Base-by-base conservation (phyloP, 2,888 invertebrate species). In the Linnaemya tessellans region DNA sequence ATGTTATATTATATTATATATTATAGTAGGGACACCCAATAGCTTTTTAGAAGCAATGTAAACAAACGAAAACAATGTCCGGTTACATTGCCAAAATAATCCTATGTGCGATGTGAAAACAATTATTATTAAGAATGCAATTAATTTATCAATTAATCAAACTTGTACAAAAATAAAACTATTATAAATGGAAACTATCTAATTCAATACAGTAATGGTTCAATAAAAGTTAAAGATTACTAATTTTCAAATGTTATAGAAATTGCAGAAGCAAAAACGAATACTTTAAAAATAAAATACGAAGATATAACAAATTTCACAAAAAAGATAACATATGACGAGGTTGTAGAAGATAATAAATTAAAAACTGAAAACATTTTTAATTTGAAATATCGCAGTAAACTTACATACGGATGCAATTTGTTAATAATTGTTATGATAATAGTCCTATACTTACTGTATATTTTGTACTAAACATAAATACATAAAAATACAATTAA, bases 61-160 rank as follows among this genome's bases (percentile, higher is more conserved):
- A n/a, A n/a, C n/a, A n/a, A n/a, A n/a, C n/a, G n/a, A n/a, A n/a
- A n/a, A n/a, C n/a, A n/a, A n/a, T n/a, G n/a, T n/a, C n/a, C n/a
- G n/a, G n/a, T n/a, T n/a, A n/a, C n/a, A n/a, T n/a, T n/a, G n/a
- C n/a, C n/a, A n/a, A n/a, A n/a, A n/a, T n/a, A n/a, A n/a, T n/a
- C n/a, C n/a, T n/a, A n/a, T n/a, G n/a, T n/a, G n/a, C n/a, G n/a
- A n/a, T n/a, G n/a, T n/a, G n/a, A n/a, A n/a, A n/a, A n/a, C n/a
- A n/a, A n/a, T n/a, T n/a, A n/a, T n/a, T n/a, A n/a, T n/a, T n/a
- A n/a, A 60, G 9, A 60, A 60, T 60, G 60, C 60, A 18, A 54
- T 60, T 35, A 60, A 60, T 18, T n/a, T 60, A 60, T n/a, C 35
- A 35, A 60, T 60, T 35, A 60, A 60, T 60, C 60, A 60, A 38